A percentile compares a stretch with the other conserved stretches of the same genome.
Conservation (phyloP, 2,113 vertebrate genomes). For the Grammomys dolichurus region DNA sequence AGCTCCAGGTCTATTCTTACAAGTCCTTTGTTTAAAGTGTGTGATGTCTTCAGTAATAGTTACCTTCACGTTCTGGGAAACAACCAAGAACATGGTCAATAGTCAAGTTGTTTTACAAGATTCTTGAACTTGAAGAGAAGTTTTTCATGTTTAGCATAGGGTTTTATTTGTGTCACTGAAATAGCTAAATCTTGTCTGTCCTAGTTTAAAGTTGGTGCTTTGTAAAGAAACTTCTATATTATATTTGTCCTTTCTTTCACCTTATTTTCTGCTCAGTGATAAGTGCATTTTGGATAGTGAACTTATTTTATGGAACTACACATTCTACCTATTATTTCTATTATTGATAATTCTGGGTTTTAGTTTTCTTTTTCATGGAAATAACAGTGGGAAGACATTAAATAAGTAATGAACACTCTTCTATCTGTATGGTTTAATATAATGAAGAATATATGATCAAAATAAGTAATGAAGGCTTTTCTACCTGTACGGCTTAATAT, state of each 20-base stretch:
- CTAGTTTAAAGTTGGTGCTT: conserved; percentile 10
- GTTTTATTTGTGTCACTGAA: neutral
- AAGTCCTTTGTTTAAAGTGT: neutral
- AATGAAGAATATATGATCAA: neutral
- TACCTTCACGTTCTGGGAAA: neutral
- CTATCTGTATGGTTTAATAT: neutral
- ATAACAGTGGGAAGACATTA: neutral
- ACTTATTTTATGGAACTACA: neutral
- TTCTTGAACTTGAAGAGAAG: neutral
- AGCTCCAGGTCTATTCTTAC: neutral
- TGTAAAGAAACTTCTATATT: neutral
- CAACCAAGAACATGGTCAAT: neutral
- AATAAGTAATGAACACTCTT: neutral
- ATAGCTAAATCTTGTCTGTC: neutral
- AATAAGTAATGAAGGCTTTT: neutral
- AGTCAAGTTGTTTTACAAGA: neutral
- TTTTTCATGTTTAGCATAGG: neutral
- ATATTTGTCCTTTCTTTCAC: neutral
- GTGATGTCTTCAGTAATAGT: neutral
- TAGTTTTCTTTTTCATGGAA: neutral
- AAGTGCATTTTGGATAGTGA: conserved; percentile 27
- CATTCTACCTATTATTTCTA: neutral
- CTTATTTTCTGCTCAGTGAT: neutral
- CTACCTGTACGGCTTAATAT: neutral
- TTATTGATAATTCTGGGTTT: neutral